phyloP scores from a whole-genome alignment of 2,888 invertebrate genomes.

The Lampropteryx suffumata region DNA sequence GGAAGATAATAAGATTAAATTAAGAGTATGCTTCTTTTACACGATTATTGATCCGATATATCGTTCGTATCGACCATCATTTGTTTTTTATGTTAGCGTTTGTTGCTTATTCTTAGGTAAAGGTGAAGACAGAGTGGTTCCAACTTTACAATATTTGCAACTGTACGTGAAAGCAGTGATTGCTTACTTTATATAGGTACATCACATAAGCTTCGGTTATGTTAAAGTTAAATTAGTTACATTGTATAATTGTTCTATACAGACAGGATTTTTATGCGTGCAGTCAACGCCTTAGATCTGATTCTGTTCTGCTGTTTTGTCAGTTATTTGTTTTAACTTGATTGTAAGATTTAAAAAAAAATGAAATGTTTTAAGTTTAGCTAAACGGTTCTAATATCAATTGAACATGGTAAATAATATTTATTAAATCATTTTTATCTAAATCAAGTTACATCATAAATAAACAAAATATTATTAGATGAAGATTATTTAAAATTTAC shows the following conservation, averaged over 20 bases:
- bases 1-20: no score
- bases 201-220: slow-evolving; percentile 30
- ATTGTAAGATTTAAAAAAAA: no score
- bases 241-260: slow-evolving; percentile 30
- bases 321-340: slow-evolving; percentile 13
- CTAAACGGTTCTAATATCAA: slow-evolving; percentile 6
- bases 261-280: slow-evolving; percentile 54
- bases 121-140: no score
- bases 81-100: no score
- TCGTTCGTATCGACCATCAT: no score
- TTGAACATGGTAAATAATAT: slow-evolving; percentile 1
- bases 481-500: slow-evolving; percentile 4
- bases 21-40: no score
- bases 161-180: no score
- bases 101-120: no score
- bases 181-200: no score
- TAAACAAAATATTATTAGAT: neutral
- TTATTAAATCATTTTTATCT: slow-evolving; percentile 5
- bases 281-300: slow-evolving; percentile 63
- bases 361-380: no score
- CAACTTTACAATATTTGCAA: no score
- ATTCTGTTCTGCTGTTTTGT: slow-evolving; percentile 29
- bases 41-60: no score
- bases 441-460: slow-evolving; percentile 7
- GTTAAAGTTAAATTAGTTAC: slow-evolving; percentile 42